Evolutionary conservation across 1,140 invertebrate species (phyloP), one percentile per base, ranked within the genome.

Genomic region (Nilaparvata lugens): DNA sequence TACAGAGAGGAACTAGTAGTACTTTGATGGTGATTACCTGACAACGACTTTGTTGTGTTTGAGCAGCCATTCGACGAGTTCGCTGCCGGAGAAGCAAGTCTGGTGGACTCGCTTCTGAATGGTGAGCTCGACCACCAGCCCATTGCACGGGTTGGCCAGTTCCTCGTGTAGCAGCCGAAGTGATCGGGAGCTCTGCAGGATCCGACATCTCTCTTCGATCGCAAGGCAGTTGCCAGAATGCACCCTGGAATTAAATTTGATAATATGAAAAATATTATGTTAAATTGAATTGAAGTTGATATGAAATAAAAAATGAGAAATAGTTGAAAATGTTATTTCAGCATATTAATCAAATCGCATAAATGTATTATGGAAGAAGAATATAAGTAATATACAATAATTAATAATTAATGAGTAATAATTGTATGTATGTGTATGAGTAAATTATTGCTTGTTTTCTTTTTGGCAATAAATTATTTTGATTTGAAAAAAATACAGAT

Each of bases 1-100:
- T n/a, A n/a, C n/a, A n/a, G n/a, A n/a, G n/a, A n/a, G n/a, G 38
- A 40, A 40, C 38, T 52, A 23, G 19, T 11, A 52, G n/a, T 11
- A 25, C 23, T 11, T 31, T 28, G 19, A 52, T n/a, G 4, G 35
- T 52, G 16, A 56, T 63, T 68, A 84, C 84, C 81, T 77, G 6
- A 73, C 76, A 54, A 72, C 75, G 24, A 83, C 84, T 73, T 86
- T 87, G 66, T 85, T 82, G 67, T 86, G 83, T 56, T 75, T 73
- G 52, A 89, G 78, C 45, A 91, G 75, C 88, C 88, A 91, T 67
- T 89, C 85, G 5, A 91, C 85, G 19, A 91, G 70, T 68, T 88
- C 83, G 54, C 78, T 83, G 13, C 87, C 88, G 28, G 82, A 70
- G 67, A 89, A 83, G 68, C 85, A 86, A 62, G 81, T 80, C 42